phyloP scores from a whole-genome alignment of 2,888 invertebrate species.

The Agapostemon virescens region DNA sequence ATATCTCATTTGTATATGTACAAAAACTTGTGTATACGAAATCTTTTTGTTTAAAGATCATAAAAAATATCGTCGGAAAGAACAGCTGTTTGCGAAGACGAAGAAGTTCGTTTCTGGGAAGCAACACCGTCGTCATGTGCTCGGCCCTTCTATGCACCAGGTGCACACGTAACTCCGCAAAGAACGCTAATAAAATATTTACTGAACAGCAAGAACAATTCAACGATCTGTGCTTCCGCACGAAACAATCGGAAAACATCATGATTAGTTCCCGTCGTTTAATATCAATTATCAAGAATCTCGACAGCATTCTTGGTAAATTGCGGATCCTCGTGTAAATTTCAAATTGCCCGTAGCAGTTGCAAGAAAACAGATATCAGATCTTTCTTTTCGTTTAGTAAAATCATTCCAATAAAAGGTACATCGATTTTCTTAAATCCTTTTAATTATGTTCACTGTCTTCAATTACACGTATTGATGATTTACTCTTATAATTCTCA shows the following conservation, averaged over 20 bases:
- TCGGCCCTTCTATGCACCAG: neutral
- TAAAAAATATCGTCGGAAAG: slow-evolving; percentile 64
- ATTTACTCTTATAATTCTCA: neutral
- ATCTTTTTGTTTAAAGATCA: slow-evolving; percentile 54
- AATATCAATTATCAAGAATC: neutral
- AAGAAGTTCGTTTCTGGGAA: slow-evolving; percentile 46
- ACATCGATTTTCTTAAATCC: neutral
- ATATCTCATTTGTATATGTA: slow-evolving; percentile 57
- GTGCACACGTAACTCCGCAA: neutral
- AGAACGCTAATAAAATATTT: slow-evolving; percentile 1
- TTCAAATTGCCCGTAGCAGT: neutral
- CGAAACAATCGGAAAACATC: no score
- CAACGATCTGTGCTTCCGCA: neutral
- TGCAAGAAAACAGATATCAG: neutral
- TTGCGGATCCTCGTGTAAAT: neutral
- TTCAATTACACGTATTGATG: neutral
- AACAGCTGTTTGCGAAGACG: slow-evolving; percentile 48
- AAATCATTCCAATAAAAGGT: neutral
- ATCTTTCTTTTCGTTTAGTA: neutral
- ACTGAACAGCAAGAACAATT: neutral
- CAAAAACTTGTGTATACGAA: slow-evolving; percentile 62
- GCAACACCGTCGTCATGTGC: slow-evolving; percentile 38
- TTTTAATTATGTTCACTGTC: no score
- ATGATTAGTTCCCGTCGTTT: neutral
- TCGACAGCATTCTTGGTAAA: neutral